These are phyloP conservation scores for Lithophane leautieri DNA, from an alignment of 2,888 invertebrate species.

Conservation along the genomic window DNA sequence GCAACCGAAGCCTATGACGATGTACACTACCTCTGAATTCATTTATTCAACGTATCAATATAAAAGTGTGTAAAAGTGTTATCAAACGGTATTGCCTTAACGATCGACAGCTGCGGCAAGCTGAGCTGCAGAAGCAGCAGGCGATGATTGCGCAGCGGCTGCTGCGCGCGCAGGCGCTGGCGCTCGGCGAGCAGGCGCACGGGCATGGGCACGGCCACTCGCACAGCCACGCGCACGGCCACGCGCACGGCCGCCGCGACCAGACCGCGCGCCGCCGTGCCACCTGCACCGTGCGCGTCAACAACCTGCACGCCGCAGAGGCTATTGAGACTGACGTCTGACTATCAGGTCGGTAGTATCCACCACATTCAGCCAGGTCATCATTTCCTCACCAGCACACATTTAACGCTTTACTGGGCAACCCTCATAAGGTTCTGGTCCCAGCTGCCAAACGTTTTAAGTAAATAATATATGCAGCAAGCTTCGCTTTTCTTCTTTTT, in stretches of 20 bases:
- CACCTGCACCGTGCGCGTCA: constrained; percentile 86
- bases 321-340: constrained; percentile 99
- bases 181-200: constrained; percentile 69
- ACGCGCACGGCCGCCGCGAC: constrained; percentile 74
- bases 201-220: constrained; percentile 58
- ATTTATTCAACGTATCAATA: background rate
- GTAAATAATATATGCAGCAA: background rate
- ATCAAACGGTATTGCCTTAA: background rate
- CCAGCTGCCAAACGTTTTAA: background rate
- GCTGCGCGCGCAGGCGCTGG: constrained; percentile 46
- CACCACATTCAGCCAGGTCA: constrained; percentile 56
- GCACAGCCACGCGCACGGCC: constrained; percentile 62
- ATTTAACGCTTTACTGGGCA: constrained; percentile 64
- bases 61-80: background rate
- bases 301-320: constrained; percentile 92
- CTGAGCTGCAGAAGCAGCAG: constrained; percentile 80
- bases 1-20: constrained; percentile 44
- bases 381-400: constrained; percentile 57
- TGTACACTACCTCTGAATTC: constrained; percentile 2
- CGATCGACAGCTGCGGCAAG: constrained; percentile 78
- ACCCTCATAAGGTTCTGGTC: constrained; percentile 43
- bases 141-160: constrained; percentile 63
- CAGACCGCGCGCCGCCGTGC: constrained; percentile 76
- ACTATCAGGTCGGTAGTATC: constrained; percentile 94
- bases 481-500: constrained; percentile 17